Evolutionary conservation across 1,140 invertebrate species (phyloP).

Genomic region (Limonius californicus): DNA sequence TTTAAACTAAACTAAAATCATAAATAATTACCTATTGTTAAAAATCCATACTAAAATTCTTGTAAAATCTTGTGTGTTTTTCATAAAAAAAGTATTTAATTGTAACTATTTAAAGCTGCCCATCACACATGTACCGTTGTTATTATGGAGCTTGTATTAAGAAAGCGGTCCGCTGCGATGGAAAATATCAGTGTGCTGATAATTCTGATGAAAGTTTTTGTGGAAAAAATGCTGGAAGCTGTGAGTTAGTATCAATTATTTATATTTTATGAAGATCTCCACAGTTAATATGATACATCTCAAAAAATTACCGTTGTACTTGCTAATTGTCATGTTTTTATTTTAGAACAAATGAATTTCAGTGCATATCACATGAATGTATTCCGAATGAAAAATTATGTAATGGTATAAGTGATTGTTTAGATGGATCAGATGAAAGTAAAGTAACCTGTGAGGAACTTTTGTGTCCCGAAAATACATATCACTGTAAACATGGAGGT

Average conservation of each 20-base stretch:
- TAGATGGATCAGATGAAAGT: slow-evolving; percentile 62
- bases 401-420: slow-evolving; percentile 58
- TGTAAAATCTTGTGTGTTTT: too few relatives aligned
- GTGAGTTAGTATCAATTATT: too few relatives aligned
- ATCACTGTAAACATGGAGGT: slow-evolving; percentile 53
- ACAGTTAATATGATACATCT: too few relatives aligned
- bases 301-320: too few relatives aligned
- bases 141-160: slow-evolving; percentile 35
- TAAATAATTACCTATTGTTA: too few relatives aligned
- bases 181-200: slow-evolving; percentile 59
- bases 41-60: too few relatives aligned
- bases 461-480: slow-evolving; percentile 44
- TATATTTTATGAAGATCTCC: too few relatives aligned
- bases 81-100: too few relatives aligned
- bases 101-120: slow-evolving; percentile 26
- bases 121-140: slow-evolving; percentile 34
- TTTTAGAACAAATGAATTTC: slow-evolving; percentile 47
- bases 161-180: slow-evolving; percentile 53
- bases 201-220: slow-evolving; percentile 61
- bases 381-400: slow-evolving; percentile 53
- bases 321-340: too few relatives aligned
- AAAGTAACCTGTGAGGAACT: slow-evolving; percentile 38
- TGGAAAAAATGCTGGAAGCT: not conserved
- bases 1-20: too few relatives aligned
- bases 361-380: slow-evolving; percentile 56